Conservation (phyloP, 1,140 invertebrate genomes). For the Caenorhabditis latens region DNA sequence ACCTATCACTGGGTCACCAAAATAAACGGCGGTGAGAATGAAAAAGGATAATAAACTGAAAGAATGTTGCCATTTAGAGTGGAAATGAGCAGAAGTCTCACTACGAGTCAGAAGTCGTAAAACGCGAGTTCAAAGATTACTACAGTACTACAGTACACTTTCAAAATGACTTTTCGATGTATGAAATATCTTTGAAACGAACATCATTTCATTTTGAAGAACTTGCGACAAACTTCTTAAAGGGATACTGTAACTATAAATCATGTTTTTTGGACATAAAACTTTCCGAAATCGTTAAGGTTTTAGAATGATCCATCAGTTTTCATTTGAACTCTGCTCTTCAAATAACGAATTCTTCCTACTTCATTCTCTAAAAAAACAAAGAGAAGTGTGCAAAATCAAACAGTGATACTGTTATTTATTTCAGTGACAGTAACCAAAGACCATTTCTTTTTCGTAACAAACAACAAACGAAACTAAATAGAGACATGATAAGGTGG, state of each 20-base stretch:
- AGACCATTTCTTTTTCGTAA: conserved; percentile 11
- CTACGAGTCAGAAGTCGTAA: too few relatives aligned
- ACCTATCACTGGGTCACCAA: background rate
- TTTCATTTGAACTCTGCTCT: too few relatives aligned
- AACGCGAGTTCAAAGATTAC: too few relatives aligned
- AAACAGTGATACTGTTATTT: background rate
- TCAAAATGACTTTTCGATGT: too few relatives aligned
- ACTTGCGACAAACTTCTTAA: too few relatives aligned
- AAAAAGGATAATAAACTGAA: background rate
- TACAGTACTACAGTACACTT: too few relatives aligned
- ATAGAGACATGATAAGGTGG: background rate
- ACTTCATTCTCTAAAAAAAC: background rate
- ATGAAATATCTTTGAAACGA: too few relatives aligned
- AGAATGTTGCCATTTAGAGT: conserved; percentile 8
- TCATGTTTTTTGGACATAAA: too few relatives aligned
- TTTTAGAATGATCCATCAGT: too few relatives aligned
- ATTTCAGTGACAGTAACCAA: background rate
- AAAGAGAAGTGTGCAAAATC: background rate
- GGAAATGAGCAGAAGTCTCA: background rate
- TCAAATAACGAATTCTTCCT: background rate
- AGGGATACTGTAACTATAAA: too few relatives aligned
- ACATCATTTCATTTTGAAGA: too few relatives aligned
- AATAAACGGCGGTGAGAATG: background rate
- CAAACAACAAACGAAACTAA: background rate
- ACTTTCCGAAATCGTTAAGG: too few relatives aligned